phyloP scores from a whole-genome alignment of 2,797 vertebrate genomes.

The Microctenopoma stevenorrisi region DNA sequence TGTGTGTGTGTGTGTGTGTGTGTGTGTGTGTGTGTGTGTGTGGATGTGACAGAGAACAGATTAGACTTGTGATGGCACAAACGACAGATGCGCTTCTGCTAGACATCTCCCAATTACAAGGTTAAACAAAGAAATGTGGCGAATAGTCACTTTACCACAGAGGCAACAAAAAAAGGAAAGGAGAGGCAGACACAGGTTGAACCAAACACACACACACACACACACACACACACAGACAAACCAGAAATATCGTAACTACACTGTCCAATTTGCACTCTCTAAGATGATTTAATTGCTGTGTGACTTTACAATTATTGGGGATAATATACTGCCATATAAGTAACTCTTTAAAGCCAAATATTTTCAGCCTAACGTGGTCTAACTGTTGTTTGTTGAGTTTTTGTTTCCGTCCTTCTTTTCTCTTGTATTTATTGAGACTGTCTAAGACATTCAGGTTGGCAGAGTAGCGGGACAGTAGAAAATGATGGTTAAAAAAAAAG shows the following conservation, averaged over 20 bases:
- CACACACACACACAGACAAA: slow-evolving; percentile 20
- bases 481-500: slow-evolving; percentile 36
- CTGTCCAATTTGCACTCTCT: slow-evolving; percentile 44
- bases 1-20: slow-evolving; percentile 14
- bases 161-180: slow-evolving; percentile 24
- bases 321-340: slow-evolving; percentile 9
- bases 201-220: slow-evolving; percentile 10
- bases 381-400: neutral
- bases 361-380: slow-evolving; percentile 8
- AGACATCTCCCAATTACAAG: slow-evolving; percentile 73
- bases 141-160: slow-evolving; percentile 47
- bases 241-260: slow-evolving; percentile 3
- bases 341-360: slow-evolving; percentile 43
- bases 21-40: slow-evolving; percentile 15
- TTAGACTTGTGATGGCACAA: slow-evolving; percentile 47
- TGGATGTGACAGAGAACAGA: neutral
- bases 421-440: slow-evolving; percentile 9
- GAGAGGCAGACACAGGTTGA: slow-evolving; percentile 26
- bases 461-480: slow-evolving; percentile 7
- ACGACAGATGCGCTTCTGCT: slow-evolving; percentile 49
- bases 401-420: neutral
- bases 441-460: slow-evolving; percentile 22
- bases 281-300: slow-evolving; percentile 38
- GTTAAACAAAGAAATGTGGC: slow-evolving; percentile 74
- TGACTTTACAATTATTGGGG: slow-evolving; percentile 26